phyloP scores from a whole-genome alignment of 2,888 invertebrate species.

The Phalangium opilio region DNA sequence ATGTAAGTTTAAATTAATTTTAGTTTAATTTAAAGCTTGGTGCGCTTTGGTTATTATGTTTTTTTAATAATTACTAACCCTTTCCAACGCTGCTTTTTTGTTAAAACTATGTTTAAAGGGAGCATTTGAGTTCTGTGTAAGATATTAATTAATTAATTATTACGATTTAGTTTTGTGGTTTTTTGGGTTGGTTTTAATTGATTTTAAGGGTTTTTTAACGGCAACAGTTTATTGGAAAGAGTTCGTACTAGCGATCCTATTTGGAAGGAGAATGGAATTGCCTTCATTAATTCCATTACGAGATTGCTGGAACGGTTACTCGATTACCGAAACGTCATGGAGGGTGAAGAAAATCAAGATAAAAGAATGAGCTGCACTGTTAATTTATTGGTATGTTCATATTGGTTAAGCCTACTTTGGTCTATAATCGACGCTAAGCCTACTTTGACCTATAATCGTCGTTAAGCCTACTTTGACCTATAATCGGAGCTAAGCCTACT shows the following conservation, averaged over 20 bases:
- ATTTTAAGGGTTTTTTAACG: background rate
- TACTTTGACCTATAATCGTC: no score
- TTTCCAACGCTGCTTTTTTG: constrained; percentile 3
- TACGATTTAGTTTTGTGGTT: background rate
- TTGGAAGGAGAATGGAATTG: constrained; percentile 81
- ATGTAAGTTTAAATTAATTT: no score
- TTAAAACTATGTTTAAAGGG: constrained; percentile 40
- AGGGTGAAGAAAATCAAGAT: constrained; percentile 80
- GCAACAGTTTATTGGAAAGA: constrained; percentile 63
- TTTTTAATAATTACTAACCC: background rate
- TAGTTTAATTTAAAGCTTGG: no score
- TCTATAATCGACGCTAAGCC: no score
- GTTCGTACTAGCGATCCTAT: constrained; percentile 68
- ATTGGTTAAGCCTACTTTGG: no score
- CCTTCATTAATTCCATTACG: constrained; percentile 83
- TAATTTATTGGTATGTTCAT: constrained; percentile 58
- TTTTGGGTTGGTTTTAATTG: constrained; percentile 1
- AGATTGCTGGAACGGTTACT: constrained; percentile 68
- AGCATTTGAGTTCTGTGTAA: constrained; percentile 84
- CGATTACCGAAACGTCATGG: constrained; percentile 82
- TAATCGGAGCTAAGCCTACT: no score
- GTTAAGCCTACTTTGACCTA: no score
- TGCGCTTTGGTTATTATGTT: constrained; percentile 1
- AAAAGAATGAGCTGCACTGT: constrained; percentile 94
- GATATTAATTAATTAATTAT: constrained; percentile 26